Evolutionary conservation across 2,888 invertebrate species (phyloP), one percentile per base, ranked within the genome.

Genomic region (Rhopalosiphum nymphaeae): DNA sequence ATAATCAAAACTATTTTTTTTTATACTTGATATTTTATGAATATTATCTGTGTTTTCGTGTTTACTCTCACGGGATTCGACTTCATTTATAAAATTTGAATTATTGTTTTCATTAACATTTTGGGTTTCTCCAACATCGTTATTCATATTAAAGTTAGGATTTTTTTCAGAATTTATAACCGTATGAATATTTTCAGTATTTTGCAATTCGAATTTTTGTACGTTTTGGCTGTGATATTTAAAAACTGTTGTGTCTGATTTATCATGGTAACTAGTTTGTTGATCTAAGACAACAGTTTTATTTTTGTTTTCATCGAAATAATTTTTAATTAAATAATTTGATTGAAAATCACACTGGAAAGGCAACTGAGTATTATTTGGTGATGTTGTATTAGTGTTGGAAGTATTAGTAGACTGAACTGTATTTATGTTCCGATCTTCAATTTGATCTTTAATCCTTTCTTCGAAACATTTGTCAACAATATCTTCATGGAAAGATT

Each of bases 391-490:
- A 42, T 42, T 90, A 16, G 9, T 29, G 44, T 46, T 61, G 2
- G 93, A 44, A 25, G 36, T 56, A 36, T 84, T 46, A 46, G 26
- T 57, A 42, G 90, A 91, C 44, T 67, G 25, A 10, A 67, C 11
- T 44, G 42, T 44, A 86, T 86, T 91, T 10, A 91, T 61, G 25
- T 86, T 61, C 7, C 86, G 49, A 67, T 53, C 90, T 25, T 44
- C 87, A 57, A 91, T 94, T 86, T 94, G 90, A 42, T 94, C 86
- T 46, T 94, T 86, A 53, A 94, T 86, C 3, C 90, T 91, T 87
- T 94, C 94, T 10, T 94, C 94, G 53, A 94, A 87, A 94, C 94
- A 94, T 67, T 94, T 94, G 44, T 94, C 91, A 7, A 94, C 94
- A 53, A 94, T 94, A 42, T 49, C 53, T 53, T 94, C 94, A n/a